Evolutionary conservation across 2,113 vertebrate species (phyloP), one percentile per base, ranked within the genome.

Genomic region (Aldabrachelys gigantea): DNA sequence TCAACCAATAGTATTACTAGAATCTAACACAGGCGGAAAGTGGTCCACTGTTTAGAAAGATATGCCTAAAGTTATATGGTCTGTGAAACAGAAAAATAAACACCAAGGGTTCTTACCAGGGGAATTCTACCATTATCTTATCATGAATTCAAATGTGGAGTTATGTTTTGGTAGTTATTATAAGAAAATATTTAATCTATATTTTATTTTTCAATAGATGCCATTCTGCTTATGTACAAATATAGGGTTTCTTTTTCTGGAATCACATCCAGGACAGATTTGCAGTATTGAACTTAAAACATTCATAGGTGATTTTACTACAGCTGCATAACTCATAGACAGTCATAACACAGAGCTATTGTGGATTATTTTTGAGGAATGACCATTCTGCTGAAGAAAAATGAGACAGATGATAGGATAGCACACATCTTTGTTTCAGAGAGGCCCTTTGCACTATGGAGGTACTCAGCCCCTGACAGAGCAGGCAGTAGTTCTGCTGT

Each of bases 161-260:
- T 85, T 54, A 47, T 21, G 1, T 50, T 78, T 96, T 80, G 80
- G n/a, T 65, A 80, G 47, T 84, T 92, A 44, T 83, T 29, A 76
- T 50, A 82, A 38, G 9, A 94, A 95, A 93, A 85, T 90, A 19
- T 94, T 38, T 65, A 19, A 53, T 87, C 84, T 53, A 38, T 19
- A 94, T 5, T 69, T 69, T 69, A 69, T 69, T 69, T 88, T 85
- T 95, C 88, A 95, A 95, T 94, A 87, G 75, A 90, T 84, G 19
- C 11, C 57, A 4, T 54, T 65, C 57, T 88, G 5, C 5, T 41
- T 86, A 24, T 8, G 47, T 81, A 54, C 4, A 92, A 29, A 29
- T 87, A 44, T 2, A 29, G 5, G 17, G 5, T 52, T 82, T 72
- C 3, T 69, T 52, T 6, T 1, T 1, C 1, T 5, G 3, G 1